phyloP scores from a whole-genome alignment of 2,113 vertebrate genomes.

The Siniperca chuatsi region DNA sequence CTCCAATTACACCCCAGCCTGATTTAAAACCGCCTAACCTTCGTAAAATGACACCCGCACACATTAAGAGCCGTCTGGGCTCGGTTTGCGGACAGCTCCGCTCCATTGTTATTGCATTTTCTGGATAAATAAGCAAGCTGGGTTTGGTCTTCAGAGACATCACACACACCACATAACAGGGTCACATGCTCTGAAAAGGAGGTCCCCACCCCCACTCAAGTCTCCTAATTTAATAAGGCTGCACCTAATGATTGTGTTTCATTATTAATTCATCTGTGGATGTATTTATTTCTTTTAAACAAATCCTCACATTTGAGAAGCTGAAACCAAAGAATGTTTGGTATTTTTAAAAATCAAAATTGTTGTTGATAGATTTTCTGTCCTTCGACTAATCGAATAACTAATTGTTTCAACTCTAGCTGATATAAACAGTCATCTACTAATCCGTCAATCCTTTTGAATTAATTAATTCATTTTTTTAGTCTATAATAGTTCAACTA shows the following conservation, averaged over 20 bases:
- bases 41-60: slow-evolving; percentile 69
- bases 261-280: neutral
- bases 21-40: slow-evolving; percentile 69
- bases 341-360: too few species aligned
- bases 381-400: too few species aligned
- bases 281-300: neutral
- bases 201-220: neutral
- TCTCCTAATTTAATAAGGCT: neutral
- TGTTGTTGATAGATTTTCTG: too few species aligned
- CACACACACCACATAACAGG: slow-evolving; percentile 18
- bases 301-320: too few species aligned
- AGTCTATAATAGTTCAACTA: too few species aligned
- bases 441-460: neutral
- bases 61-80: slow-evolving; percentile 61
- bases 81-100: slow-evolving; percentile 11
- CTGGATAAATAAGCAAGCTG: slow-evolving; percentile 42
- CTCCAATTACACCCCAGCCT: slow-evolving; percentile 76
- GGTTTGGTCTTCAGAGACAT: slow-evolving; percentile 28
- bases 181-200: slow-evolving; percentile 1
- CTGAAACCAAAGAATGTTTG: too few species aligned
- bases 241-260: neutral
- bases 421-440: neutral
- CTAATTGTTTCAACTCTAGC: too few species aligned
- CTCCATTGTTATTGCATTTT: slow-evolving; percentile 38
- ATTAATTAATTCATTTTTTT: neutral